Conservation (phyloP, 2,113 vertebrate species). For the Zapus hudsonius region DNA sequence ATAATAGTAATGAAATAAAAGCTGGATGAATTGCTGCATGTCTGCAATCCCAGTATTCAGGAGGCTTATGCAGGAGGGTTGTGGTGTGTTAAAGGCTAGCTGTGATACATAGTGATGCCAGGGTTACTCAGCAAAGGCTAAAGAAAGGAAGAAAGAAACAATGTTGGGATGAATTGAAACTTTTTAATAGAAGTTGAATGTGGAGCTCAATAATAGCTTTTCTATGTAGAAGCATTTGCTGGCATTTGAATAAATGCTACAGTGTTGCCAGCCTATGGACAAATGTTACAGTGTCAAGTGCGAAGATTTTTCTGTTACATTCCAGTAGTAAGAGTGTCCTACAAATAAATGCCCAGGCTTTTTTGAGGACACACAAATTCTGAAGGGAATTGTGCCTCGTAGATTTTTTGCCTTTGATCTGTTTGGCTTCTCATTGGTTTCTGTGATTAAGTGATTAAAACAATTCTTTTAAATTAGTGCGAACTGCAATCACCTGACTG, state of each 20-base stretch:
- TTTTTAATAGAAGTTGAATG: not conserved
- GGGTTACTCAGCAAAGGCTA: not conserved
- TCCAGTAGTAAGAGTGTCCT: not conserved
- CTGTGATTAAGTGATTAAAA: slow-evolving; percentile 7
- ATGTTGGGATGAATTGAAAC: slow-evolving; percentile 8
- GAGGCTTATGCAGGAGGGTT: not conserved
- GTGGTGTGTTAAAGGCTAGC: not conserved
- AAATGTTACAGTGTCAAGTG: not conserved
- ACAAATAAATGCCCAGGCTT: slow-evolving; percentile 12
- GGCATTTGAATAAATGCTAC: not conserved
- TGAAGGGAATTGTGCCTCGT: slow-evolving; percentile 7
- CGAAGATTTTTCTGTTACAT: not conserved
- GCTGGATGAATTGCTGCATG: not conserved
- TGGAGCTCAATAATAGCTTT: not conserved
- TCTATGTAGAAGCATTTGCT: slow-evolving; percentile 13
- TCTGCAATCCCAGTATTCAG: not conserved
- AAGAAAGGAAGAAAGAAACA: not conserved
- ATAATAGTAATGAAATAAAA: not conserved
- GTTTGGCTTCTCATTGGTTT: slow-evolving; percentile 52
- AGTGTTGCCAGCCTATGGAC: slow-evolving; percentile 5
- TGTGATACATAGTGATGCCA: not conserved
- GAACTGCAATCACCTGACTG: not conserved
- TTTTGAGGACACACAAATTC: slow-evolving; percentile 25
- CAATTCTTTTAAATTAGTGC: not conserved
- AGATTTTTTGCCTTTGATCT: slow-evolving; percentile 28